phyloP scores from a whole-genome alignment of 2,888 invertebrate species.

The Acleris laterana region DNA sequence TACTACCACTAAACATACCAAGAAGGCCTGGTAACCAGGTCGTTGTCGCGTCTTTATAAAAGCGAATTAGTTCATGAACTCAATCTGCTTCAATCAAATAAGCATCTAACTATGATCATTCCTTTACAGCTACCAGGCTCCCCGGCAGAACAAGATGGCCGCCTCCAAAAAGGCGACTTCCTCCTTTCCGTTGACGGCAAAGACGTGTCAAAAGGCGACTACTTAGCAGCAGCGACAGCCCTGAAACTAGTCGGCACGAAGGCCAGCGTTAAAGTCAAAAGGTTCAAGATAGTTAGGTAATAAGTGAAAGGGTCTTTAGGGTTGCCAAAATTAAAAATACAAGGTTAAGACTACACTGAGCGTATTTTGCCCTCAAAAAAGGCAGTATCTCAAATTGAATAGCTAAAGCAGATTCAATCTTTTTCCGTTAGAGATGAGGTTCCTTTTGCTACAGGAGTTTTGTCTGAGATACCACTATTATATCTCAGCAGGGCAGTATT shows the following conservation, averaged over 20 bases:
- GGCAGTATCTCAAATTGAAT: too few relatives aligned
- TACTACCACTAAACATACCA: too few relatives aligned
- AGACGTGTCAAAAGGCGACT: constrained; percentile 89
- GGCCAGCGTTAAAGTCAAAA: constrained; percentile 92
- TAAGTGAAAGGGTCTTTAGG: constrained; percentile 24
- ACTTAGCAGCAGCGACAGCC: constrained; percentile 94
- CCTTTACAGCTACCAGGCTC: constrained; percentile 91
- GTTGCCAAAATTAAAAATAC: neutral
- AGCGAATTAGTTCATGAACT: too few relatives aligned
- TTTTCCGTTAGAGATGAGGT: too few relatives aligned
- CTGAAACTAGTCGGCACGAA: constrained; percentile 94
- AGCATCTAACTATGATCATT: neutral
- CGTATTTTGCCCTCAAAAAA: too few relatives aligned
- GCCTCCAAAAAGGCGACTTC: constrained; percentile 96
- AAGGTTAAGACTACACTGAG: neutral
- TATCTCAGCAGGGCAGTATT: too few relatives aligned
- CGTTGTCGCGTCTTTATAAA: too few relatives aligned
- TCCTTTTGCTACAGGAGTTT: too few relatives aligned
- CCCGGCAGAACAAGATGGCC: constrained; percentile 93
- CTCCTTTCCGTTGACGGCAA: constrained; percentile 95
- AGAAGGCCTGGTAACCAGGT: too few relatives aligned
- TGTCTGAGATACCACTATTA: too few relatives aligned
- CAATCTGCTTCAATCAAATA: neutral
- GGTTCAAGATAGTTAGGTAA: constrained; percentile 89
- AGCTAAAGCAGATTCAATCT: too few relatives aligned